A percentile compares a stretch with the other conserved stretches of the same genome.
Conservation (phyloP, 64 coral and sea anemone species). For the Porites australiensis region DNA sequence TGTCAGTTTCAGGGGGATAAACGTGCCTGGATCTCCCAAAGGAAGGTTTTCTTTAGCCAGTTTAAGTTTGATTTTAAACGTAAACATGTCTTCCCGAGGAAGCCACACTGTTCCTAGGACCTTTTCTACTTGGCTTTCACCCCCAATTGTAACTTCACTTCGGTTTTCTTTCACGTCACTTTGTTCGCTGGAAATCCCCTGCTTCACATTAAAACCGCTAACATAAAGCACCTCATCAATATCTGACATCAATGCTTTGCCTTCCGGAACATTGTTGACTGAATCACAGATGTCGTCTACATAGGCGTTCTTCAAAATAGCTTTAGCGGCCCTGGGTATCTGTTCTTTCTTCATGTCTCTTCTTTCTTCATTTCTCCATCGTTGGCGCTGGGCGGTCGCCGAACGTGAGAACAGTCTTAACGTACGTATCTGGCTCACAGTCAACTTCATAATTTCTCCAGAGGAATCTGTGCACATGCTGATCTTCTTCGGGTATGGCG, state of each 20-base stretch:
- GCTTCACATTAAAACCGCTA: slow-evolving; percentile 52
- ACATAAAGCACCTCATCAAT: slow-evolving; percentile 36
- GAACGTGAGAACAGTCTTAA: too few species aligned
- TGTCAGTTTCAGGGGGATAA: neutral
- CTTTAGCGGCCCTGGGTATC: slow-evolving; percentile 53
- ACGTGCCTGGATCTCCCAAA: neutral
- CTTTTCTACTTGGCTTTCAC: slow-evolving; percentile 3
- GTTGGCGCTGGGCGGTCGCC: slow-evolving; percentile 49
- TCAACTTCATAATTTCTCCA: too few species aligned
- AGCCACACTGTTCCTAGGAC: slow-evolving; percentile 43
- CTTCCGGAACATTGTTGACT: slow-evolving; percentile 20
- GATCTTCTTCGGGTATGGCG: slow-evolving; percentile 9
- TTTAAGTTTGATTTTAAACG: slow-evolving; percentile 17
- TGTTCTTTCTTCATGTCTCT: too few species aligned
- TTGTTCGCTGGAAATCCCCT: neutral
- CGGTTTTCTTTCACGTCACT: neutral
- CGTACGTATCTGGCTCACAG: too few species aligned
- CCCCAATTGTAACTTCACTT: neutral
- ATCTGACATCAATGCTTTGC: neutral
- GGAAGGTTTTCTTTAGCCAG: neutral
- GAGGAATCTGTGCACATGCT: slow-evolving; percentile 67
- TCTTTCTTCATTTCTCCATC: slow-evolving; percentile 33
- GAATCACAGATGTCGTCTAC: slow-evolving; percentile 74
- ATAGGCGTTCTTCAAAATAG: slow-evolving; percentile 46
- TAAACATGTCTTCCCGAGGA: slow-evolving; percentile 20